Base-by-base conservation (phyloP, 2,113 vertebrate species). In the Corythoichthys intestinalis region DNA sequence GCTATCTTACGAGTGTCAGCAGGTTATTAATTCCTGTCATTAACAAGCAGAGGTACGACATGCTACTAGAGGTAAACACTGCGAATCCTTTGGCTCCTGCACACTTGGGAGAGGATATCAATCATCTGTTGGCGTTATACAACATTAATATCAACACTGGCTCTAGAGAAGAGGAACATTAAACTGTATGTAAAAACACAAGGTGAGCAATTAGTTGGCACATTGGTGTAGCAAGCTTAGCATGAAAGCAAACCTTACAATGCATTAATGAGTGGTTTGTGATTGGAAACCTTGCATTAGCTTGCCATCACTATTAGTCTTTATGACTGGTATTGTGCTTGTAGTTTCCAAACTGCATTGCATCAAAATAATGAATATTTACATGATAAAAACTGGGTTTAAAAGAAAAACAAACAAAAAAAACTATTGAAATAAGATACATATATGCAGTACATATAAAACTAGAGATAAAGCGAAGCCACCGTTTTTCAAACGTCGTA, bases 71-170 rank as follows among this genome's bases (percentile, higher is more conserved):
- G 57, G 84, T 89, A 92, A 92, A 92, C 88, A 82, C 57, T 67
- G 47, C 82, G 91, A 93, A 93, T 92, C 91, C 89, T 86, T 92
- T 90, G 87, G 89, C 92, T 92, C 91, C 90, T 92, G 87, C 77
- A 86, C 89, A 91, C 88, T 89, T 91, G 85, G 88, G 79, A 82
- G 71, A 76, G 71, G 84, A 82, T 79, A 91, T 92, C 86, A 87
- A 91, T 92, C 90, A 88, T 82, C 72, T 85, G 89, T 88, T 85
- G 86, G 72, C 50, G 74, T 86, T 79, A 88, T 76, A 78, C 76
- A 84, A 84, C 81, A 80, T 88, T 90, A 89, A 88, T 85, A 87
- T 67, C 11, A 3, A 28, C 44, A 56, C 66, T 10, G 53, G 67
- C 70, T 69, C 50, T 53, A 70, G 77, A 74, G 65, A 50, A 65